Base-by-base conservation (phyloP, 2,797 vertebrate genomes). In the Pteropus rufus region DNA sequence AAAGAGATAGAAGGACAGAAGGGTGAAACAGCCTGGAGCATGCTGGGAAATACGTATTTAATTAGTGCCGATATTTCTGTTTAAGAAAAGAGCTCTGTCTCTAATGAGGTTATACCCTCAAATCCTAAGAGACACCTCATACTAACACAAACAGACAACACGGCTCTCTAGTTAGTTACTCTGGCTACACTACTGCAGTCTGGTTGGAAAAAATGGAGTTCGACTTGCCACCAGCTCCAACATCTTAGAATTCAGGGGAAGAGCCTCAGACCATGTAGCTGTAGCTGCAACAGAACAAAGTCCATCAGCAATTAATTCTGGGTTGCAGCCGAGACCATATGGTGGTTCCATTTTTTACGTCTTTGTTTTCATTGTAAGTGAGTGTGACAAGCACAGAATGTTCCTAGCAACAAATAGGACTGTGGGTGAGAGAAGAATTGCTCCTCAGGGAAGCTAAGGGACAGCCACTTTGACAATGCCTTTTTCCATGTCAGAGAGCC, bases 341-440 rank as follows among this genome's bases (percentile, higher is more conserved):
- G 95, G 96, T 87, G 70, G 85, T 75, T 95, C 34, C 81, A 93
- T 95, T 88, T 88, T 86, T 65, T 95, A 34, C 56, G 72, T 44
- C 73, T 97, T 96, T 97, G 96, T 96, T 97, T 97, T 96, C 69
- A 24, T 54, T 72, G 54, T 62, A 46, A 94, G 93, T 80, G 52
- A 92, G 70, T 24, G 24, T 9, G 26, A 69, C 29, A 44, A 96
- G 93, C 92, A 96, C 95, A 96, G 77, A 67, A 58, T 97, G 96
- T 95, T 95, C 96, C 93, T 89, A 93, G 93, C 91, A 92, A 94
- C 77, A 52, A 70, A 65, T 73, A 1, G 31, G 60, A 41, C 85
- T 49, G 65, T 39, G 87, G 90, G 44, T 7, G n/a, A 88, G 76
- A 89, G 70, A 93, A 58, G 89, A 91, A 96, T 91, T 83, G 89